A percentile compares a stretch with the other conserved stretches of the same genome.
phyloP scores from a whole-genome alignment of 2,888 invertebrate species.

The Rhamnusium bicolor region DNA sequence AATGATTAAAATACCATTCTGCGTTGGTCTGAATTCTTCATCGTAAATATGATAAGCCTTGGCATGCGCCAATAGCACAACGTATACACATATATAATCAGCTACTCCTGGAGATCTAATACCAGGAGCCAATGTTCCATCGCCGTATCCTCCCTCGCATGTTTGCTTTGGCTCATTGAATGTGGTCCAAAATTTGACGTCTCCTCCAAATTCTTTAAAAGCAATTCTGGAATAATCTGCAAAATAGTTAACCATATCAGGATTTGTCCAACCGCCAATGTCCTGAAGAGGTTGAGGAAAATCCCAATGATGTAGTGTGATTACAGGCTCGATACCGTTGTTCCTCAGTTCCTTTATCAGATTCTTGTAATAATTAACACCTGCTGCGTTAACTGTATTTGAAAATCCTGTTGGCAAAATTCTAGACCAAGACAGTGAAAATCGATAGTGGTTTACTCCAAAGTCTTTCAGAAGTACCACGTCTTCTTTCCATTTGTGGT shows the following conservation, averaged over 20 bases:
- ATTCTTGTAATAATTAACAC: constrained; percentile 72
- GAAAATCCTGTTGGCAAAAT: constrained; percentile 73
- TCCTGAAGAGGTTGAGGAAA: constrained; percentile 73
- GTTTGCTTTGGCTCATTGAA: constrained; percentile 72
- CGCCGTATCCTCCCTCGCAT: constrained; percentile 56
- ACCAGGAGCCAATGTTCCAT: constrained; percentile 60
- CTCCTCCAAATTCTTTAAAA: constrained; percentile 57
- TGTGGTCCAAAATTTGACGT: constrained; percentile 72
- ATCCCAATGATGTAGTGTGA: constrained; percentile 75
- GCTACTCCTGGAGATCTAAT: constrained; percentile 70
- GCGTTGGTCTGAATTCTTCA: constrained; percentile 70
- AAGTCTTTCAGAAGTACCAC: constrained; percentile 74
- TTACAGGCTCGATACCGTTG: constrained; percentile 73
- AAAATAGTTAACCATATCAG: constrained; percentile 74
- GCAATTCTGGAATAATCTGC: constrained; percentile 74
- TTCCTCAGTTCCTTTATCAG: constrained; percentile 68
- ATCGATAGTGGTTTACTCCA: constrained; percentile 69
- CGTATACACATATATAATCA: constrained; percentile 78
- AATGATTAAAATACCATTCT: constrained; percentile 45
- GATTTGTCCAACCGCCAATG: constrained; percentile 79
- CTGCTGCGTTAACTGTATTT: constrained; percentile 79
- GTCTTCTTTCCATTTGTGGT: constrained; percentile 77
- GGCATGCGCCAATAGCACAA: constrained; percentile 78
- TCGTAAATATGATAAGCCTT: constrained; percentile 78
- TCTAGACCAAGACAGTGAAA: constrained; percentile 34